A percentile compares a stretch with the other conserved stretches of the same genome.
phyloP scores from a whole-genome alignment of 2,888 invertebrate genomes.

The Nemotelus pantherinus region DNA sequence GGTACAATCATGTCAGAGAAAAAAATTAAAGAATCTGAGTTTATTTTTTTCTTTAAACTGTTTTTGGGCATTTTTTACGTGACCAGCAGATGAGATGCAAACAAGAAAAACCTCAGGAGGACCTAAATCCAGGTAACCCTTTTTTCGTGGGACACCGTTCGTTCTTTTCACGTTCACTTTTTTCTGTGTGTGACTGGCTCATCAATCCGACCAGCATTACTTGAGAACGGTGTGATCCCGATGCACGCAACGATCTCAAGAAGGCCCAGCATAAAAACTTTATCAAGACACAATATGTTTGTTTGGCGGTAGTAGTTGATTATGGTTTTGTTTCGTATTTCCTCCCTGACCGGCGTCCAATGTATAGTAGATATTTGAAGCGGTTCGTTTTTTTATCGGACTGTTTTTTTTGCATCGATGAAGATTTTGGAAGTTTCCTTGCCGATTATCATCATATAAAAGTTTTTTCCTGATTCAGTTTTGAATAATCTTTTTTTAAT shows the following conservation, averaged over 20 bases:
- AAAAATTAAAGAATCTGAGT: constrained; percentile 12
- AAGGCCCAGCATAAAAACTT: background rate
- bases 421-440: background rate
- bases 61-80: constrained; percentile 19
- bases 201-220: constrained; percentile 2
- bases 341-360: constrained; percentile 20
- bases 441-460: background rate
- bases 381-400: background rate
- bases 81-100: constrained; percentile 38
- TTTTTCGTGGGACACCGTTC: background rate
- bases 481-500: background rate
- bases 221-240: constrained; percentile 20
- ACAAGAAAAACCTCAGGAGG: constrained; percentile 21
- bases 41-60: constrained; percentile 22
- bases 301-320: background rate
- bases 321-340: constrained; percentile 12
- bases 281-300: background rate
- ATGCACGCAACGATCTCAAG: background rate
- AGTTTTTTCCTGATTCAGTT: too few relatives aligned
- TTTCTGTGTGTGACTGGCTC: background rate
- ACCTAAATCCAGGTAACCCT: constrained; percentile 25
- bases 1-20: background rate
- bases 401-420: background rate
- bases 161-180: background rate
- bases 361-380: background rate